Conservation (phyloP, 2,797 vertebrate genomes). For the Gymnothorax javanicus region DNA sequence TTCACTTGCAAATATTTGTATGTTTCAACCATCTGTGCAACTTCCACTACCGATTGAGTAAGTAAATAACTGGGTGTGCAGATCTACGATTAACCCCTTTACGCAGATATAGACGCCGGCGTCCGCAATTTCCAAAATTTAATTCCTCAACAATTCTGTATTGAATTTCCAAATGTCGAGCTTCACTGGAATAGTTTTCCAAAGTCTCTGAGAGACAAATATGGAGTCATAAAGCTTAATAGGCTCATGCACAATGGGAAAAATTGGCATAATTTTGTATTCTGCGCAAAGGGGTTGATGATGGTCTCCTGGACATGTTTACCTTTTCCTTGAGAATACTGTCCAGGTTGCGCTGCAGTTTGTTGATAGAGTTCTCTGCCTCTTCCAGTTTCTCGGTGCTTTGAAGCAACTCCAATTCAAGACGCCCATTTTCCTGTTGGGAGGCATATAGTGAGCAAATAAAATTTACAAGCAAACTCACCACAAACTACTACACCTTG, state of each 20-base stretch:
- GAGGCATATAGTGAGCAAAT: not conserved
- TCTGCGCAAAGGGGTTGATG: too few species aligned
- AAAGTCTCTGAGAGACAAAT: too few species aligned
- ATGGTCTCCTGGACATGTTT: not conserved
- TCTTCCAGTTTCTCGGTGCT: conserved; percentile 79
- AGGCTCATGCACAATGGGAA: too few species aligned
- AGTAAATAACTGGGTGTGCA: not conserved
- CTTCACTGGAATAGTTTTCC: too few species aligned
- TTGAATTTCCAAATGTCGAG: too few species aligned
- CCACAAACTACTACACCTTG: not conserved
- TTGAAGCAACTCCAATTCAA: conserved; percentile 88
- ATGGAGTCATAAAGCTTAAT: too few species aligned
- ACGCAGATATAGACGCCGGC: too few species aligned
- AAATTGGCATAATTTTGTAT: too few species aligned
- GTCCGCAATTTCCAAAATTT: too few species aligned
- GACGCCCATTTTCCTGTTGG: conserved; percentile 85
- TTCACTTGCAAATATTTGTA: not conserved
- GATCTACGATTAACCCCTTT: not conserved
- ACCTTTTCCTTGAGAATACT: conserved; percentile 89
- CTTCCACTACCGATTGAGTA: not conserved
- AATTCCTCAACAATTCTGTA: too few species aligned
- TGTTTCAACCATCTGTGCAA: not conserved
- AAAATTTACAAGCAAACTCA: conserved; percentile 6
- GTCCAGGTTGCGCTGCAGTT: conserved; percentile 86
- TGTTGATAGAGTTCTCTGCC: conserved; percentile 76